phyloP scores from a whole-genome alignment of 2,888 invertebrate genomes.

The Macropis europaea region DNA sequence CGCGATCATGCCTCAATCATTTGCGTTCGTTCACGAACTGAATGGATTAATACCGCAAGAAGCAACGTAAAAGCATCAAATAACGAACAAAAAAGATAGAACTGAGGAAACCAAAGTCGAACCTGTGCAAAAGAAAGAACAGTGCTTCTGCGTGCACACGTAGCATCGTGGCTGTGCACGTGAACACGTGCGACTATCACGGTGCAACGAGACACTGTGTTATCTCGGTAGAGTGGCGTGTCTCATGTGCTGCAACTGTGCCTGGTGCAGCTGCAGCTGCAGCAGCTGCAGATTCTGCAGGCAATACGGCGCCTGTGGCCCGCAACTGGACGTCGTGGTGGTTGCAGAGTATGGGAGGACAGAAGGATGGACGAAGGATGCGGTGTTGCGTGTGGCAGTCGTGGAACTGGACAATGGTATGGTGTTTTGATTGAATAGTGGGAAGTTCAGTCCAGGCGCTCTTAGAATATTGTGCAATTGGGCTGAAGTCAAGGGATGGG shows the following conservation, averaged over 20 bases:
- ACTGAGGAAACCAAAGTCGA: slow-evolving; percentile 66
- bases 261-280: slow-evolving; percentile 67
- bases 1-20: too few relatives aligned
- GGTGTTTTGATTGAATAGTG: slow-evolving; percentile 32
- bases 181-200: slow-evolving; percentile 48
- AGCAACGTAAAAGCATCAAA: not conserved
- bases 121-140: slow-evolving; percentile 70
- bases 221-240: slow-evolving; percentile 75
- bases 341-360: slow-evolving; percentile 49
- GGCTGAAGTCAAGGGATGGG: slow-evolving; percentile 73
- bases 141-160: slow-evolving; percentile 43
- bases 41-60: not conserved
- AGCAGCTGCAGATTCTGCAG: slow-evolving; percentile 67
- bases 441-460: slow-evolving; percentile 39
- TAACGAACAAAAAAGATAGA: not conserved
- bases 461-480: slow-evolving; percentile 72
- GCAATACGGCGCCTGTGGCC: slow-evolving; percentile 60
- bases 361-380: slow-evolving; percentile 63
- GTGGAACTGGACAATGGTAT: slow-evolving; percentile 3
- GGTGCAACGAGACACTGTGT: slow-evolving; percentile 57
- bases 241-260: slow-evolving; percentile 71
- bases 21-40: too few relatives aligned
- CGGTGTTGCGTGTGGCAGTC: slow-evolving; percentile 32
- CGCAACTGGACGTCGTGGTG: slow-evolving; percentile 33
- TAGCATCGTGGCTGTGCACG: slow-evolving; percentile 23